Percentiles rank a stretch among this genome's conserved stretches.
phyloP scores from a whole-genome alignment of 2,888 invertebrate genomes.

The Hypolimnas misippus region DNA sequence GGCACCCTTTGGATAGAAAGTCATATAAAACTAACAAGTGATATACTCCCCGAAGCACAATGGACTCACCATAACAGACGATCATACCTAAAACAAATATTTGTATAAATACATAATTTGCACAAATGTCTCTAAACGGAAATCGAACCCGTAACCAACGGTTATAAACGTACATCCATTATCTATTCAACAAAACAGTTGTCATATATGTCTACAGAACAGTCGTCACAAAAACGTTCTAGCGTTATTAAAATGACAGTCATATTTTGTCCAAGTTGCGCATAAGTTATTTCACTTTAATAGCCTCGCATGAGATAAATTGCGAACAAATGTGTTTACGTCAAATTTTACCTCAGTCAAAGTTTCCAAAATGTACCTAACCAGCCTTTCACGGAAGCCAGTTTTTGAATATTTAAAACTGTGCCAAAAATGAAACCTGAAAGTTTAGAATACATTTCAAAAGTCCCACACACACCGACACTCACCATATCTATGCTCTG shows the following conservation, averaged over 20 bases:
- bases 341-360: not conserved
- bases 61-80: no score
- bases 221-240: no score
- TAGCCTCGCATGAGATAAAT: not conserved
- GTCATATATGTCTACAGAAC: no score
- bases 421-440: constrained; percentile 10
- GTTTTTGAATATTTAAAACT: constrained; percentile 7
- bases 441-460: constrained; percentile 5
- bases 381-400: constrained; percentile 2
- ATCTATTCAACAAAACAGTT: no score
- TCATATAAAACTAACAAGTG: no score
- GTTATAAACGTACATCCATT: no score
- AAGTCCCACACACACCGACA: constrained; percentile 3
- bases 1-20: no score
- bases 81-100: no score
- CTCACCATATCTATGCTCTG: not conserved
- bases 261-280: not conserved
- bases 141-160: no score
- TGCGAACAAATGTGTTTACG: not conserved
- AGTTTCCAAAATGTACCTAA: constrained; percentile 4
- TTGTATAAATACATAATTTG: no score
- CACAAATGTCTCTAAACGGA: no score
- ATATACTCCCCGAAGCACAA: no score
- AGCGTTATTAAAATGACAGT: not conserved
- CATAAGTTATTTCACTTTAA: not conserved